These are phyloP conservation scores for Zhuqinia jingwanae DNA, from an alignment of 2,888 invertebrate genomes.

Conservation along the genomic window DNA sequence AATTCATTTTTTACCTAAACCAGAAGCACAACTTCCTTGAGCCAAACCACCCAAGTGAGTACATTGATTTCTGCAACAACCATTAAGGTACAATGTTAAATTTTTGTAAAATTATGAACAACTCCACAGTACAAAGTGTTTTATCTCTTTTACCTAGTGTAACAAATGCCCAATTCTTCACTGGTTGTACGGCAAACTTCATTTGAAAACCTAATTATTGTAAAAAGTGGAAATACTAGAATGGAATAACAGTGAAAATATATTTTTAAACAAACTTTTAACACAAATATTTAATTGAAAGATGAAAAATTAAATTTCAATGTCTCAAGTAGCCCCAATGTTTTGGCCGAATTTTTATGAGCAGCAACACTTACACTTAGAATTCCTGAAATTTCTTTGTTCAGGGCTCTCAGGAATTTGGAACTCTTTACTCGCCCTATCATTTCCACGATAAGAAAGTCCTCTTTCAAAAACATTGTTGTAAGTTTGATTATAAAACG, in stretches of 20 bases:
- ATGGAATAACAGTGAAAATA: not conserved
- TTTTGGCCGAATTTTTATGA: no score
- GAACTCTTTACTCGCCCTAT: slow-evolving; percentile 29
- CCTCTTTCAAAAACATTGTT: slow-evolving; percentile 1
- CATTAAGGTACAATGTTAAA: no score
- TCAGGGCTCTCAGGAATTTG: slow-evolving; percentile 61
- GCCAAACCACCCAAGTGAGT: slow-evolving; percentile 83
- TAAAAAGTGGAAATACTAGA: slow-evolving; percentile 78
- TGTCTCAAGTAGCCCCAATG: not conserved
- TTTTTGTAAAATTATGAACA: slow-evolving; percentile 13
- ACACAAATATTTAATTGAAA: no score
- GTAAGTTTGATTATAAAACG: slow-evolving; percentile 12
- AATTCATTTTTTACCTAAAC: slow-evolving; percentile 83
- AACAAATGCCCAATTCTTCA: slow-evolving; percentile 77
- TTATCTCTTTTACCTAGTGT: slow-evolving; percentile 63
- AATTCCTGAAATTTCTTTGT: slow-evolving; percentile 68
- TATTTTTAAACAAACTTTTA: not conserved
- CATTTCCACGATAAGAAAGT: slow-evolving; percentile 4
- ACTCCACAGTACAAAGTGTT: no score
- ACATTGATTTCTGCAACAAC: slow-evolving; percentile 77
- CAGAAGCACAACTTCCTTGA: slow-evolving; percentile 87
- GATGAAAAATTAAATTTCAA: no score
- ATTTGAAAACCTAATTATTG: slow-evolving; percentile 85
- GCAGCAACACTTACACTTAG: slow-evolving; percentile 70
- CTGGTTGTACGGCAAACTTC: slow-evolving; percentile 80